Conservation (phyloP, 2,113 vertebrate species). For the Anolis carolinensis region DNA sequence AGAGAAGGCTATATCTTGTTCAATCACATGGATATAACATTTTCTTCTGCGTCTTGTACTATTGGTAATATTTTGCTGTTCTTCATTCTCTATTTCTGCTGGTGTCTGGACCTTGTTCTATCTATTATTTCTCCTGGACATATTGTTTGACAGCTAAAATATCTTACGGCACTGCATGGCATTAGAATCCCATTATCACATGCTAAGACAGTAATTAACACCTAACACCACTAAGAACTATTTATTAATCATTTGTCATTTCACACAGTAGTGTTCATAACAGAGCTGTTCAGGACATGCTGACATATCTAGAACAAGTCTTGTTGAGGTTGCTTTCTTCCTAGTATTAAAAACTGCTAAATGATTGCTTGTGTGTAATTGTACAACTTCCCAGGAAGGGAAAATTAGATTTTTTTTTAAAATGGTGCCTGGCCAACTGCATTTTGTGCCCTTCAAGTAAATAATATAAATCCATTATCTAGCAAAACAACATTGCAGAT, state of each 20-base stretch:
- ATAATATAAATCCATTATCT: constrained; percentile 16
- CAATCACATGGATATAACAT: not conserved
- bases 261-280: constrained; percentile 10
- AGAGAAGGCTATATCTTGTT: too few species aligned
- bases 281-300: not conserved
- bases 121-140: not conserved
- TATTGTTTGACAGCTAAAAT: not conserved
- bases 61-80: not conserved
- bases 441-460: constrained; percentile 25
- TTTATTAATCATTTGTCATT: constrained; percentile 12
- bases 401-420: constrained; percentile 21
- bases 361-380: constrained; percentile 26
- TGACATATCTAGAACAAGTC: not conserved
- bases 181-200: constrained; percentile 13
- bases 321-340: constrained; percentile 18
- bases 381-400: constrained; percentile 2
- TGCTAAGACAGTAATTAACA: constrained; percentile 17
- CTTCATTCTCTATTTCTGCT: not conserved
- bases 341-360: constrained; percentile 26
- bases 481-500: constrained; percentile 12
- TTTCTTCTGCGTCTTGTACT: not conserved
- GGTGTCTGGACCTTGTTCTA: not conserved
- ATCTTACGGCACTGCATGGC: not conserved
- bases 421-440: not conserved
- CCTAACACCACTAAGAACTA: not conserved